These are phyloP conservation scores for Nephotettix cincticeps DNA, from an alignment of 1,140 invertebrate species.

Conservation along the genomic window DNA sequence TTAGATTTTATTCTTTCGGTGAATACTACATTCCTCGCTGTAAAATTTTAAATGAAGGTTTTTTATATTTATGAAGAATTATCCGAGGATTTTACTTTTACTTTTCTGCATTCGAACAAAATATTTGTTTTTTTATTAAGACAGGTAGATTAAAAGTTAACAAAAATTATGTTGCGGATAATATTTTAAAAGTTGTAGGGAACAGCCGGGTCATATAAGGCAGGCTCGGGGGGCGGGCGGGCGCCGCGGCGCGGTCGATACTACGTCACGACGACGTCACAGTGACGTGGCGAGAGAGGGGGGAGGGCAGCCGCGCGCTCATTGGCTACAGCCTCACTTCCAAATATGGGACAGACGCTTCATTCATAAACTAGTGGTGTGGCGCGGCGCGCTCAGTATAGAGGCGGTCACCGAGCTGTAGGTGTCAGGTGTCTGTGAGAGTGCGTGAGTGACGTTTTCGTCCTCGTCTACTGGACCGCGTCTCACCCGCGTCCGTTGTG, in stretches of 20 bases:
- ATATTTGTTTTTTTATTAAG: too few species aligned
- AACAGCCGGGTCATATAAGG: too few species aligned
- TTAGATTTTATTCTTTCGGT: too few species aligned
- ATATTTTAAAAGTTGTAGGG: too few species aligned
- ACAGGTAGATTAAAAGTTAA: too few species aligned
- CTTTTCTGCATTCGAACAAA: too few species aligned
- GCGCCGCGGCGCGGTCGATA: slow-evolving; percentile 33
- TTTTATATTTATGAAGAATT: too few species aligned
- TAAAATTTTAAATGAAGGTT: too few species aligned
- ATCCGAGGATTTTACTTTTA: too few species aligned
- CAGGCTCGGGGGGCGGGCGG: slow-evolving; percentile 38
- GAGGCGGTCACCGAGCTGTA: slow-evolving; percentile 42
- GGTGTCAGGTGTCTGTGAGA: slow-evolving; percentile 32
- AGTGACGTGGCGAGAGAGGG: slow-evolving; percentile 30
- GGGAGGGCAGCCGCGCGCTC: slow-evolving; percentile 45
- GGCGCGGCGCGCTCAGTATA: slow-evolving; percentile 51
- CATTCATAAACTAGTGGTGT: slow-evolving; percentile 63
- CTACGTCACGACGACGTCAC: slow-evolving; percentile 33
- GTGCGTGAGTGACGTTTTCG: slow-evolving; percentile 23
- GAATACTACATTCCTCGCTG: too few species aligned
- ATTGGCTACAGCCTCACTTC: slow-evolving; percentile 56
- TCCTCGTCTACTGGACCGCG: too few species aligned
- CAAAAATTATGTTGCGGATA: too few species aligned
- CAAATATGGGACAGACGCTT: slow-evolving; percentile 60
- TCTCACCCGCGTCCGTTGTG: slow-evolving; percentile 25